Conservation (phyloP, 1,140 invertebrate genomes). For the Diorhabda elongata region DNA sequence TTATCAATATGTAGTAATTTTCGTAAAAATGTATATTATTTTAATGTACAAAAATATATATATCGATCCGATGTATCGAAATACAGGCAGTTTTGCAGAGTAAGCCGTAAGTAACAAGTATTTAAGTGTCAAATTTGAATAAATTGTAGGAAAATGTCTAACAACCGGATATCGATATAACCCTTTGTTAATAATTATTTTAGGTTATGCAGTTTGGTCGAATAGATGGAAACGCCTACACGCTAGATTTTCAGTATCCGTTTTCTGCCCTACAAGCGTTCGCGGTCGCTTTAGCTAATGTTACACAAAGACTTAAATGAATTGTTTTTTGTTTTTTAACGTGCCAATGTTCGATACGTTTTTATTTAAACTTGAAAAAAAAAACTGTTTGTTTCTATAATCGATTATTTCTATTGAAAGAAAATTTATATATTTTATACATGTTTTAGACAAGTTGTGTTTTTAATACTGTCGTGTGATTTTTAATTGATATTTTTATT, state of each 20-base stretch:
- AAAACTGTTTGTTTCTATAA: conserved; percentile 11
- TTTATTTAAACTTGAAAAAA: not conserved
- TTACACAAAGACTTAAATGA: conserved; percentile 97
- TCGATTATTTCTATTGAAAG: conserved; percentile 6
- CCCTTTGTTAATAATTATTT: conserved; percentile 22
- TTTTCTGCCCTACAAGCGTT: conserved; percentile 98
- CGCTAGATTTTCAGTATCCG: conserved; percentile 97
- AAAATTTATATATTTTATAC: conserved; percentile 24
- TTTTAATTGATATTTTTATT: conserved; percentile 23
- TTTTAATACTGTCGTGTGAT: conserved; percentile 9
- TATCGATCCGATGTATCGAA: too few relatives aligned
- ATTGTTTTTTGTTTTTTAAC: conserved; percentile 18
- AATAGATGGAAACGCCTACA: conserved; percentile 98
- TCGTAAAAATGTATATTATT: too few relatives aligned
- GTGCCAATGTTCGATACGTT: conserved; percentile 21
- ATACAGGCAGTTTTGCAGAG: too few relatives aligned
- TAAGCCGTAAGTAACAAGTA: too few relatives aligned
- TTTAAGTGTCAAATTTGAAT: too few relatives aligned
- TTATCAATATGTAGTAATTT: too few relatives aligned
- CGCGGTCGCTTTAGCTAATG: conserved; percentile 95
- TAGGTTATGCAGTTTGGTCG: conserved; percentile 99
- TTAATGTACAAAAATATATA: too few relatives aligned
- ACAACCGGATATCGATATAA: too few relatives aligned
- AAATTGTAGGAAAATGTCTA: too few relatives aligned
- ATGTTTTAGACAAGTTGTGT: conserved; percentile 20